phyloP scores from a whole-genome alignment of 2,113 vertebrate genomes.

The Takifugu bimaculatus region DNA sequence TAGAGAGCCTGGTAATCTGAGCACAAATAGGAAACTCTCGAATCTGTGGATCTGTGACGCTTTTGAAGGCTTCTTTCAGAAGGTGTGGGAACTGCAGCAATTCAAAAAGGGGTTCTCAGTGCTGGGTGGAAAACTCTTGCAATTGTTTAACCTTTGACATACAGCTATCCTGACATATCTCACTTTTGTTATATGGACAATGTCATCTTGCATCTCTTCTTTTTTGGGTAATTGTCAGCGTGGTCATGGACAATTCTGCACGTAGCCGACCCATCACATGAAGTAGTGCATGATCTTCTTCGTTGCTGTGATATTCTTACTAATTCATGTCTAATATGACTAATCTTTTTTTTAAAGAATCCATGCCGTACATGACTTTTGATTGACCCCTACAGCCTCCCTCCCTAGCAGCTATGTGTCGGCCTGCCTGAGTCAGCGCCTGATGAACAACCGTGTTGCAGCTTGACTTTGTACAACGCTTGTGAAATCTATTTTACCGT shows the following conservation, averaged over 20 bases:
- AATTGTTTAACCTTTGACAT: conserved; percentile 54
- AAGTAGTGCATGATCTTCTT: neutral
- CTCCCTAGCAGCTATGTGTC: neutral
- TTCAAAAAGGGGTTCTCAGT: conserved; percentile 57
- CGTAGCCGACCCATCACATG: neutral
- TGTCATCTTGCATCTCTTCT: conserved; percentile 6
- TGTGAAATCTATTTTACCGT: conserved; percentile 26
- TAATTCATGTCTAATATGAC: conserved; percentile 21
- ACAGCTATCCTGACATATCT: conserved; percentile 52
- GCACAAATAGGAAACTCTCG: conserved; percentile 39
- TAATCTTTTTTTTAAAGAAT: neutral
- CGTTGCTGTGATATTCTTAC: conserved; percentile 1
- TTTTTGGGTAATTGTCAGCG: no score
- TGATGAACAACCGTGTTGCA: conserved; percentile 27
- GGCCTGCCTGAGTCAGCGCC: conserved; percentile 10
- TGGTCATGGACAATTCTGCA: conserved; percentile 2
- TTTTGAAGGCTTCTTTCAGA: conserved; percentile 37
- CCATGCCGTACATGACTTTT: neutral
- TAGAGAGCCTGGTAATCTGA: conserved; percentile 49
- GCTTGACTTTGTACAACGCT: conserved; percentile 17
- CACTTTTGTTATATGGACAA: conserved; percentile 17
- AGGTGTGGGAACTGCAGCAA: conserved; percentile 67
- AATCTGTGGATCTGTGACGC: conserved; percentile 47
- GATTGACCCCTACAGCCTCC: conserved; percentile 21
- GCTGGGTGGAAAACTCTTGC: conserved; percentile 36